A percentile compares a stretch with the other conserved stretches of the same genome.
These are phyloP conservation scores for Piprites chloris DNA, from an alignment of 2,113 vertebrate species.

Conservation along the genomic window DNA sequence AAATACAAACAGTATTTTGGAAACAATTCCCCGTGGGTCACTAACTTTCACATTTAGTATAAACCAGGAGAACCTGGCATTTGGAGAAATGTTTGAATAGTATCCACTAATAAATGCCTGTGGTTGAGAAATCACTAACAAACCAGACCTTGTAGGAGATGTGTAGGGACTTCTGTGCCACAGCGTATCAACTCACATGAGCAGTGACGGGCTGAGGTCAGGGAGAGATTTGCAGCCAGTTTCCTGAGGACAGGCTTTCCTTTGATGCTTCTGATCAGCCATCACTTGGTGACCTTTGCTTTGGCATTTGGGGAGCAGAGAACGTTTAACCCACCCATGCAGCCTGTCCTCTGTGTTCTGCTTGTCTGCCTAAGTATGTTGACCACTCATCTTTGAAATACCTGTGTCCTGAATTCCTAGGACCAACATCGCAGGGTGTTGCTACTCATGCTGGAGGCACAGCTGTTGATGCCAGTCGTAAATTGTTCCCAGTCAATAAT, in stretches of 20 bases:
- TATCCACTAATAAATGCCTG: background rate
- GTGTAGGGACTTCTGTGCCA: background rate
- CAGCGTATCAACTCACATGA: background rate
- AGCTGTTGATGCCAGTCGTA: background rate
- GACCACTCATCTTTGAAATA: background rate
- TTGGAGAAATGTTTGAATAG: background rate
- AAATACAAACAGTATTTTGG: slow-evolving; percentile 48
- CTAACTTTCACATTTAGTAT: slow-evolving; percentile 10
- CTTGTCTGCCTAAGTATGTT: background rate
- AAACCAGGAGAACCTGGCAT: background rate
- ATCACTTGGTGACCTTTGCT: background rate
- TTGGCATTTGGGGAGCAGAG: background rate
- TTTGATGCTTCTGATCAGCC: background rate
- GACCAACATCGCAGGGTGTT: accelerated
- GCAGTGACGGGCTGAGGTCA: background rate
- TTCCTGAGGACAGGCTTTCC: background rate
- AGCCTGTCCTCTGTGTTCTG: background rate
- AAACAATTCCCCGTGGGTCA: slow-evolving; percentile 55
- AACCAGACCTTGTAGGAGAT: background rate
- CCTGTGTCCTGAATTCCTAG: background rate
- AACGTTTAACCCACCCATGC: background rate
- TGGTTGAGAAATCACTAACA: background rate
- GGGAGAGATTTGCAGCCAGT: background rate
- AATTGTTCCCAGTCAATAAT: background rate
- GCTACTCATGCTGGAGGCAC: background rate